phyloP scores from a whole-genome alignment of 2,113 vertebrate genomes.

The Gulo gulo region DNA sequence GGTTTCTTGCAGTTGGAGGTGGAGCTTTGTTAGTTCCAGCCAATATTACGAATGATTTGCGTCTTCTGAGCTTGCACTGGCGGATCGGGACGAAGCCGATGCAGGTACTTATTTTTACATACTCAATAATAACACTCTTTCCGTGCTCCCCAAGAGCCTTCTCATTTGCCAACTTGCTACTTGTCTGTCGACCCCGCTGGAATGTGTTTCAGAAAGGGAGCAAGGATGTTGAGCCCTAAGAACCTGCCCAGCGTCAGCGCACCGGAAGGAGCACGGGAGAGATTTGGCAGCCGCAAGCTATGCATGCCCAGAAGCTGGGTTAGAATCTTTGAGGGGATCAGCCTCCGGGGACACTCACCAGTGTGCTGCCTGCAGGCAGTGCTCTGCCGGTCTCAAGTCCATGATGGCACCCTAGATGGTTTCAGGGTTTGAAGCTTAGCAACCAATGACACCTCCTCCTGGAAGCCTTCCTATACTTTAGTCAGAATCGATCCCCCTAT shows the following conservation, averaged over 20 bases:
- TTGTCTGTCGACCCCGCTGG: accelerated
- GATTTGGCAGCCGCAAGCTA: accelerated
- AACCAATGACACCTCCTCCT: not conserved
- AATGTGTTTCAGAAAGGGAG: accelerated
- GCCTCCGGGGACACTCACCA: not conserved
- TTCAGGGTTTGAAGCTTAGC: not conserved
- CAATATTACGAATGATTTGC: not conserved
- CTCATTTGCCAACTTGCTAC: accelerated
- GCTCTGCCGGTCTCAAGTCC: accelerated
- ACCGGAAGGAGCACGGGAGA: accelerated
- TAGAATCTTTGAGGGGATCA: not conserved
- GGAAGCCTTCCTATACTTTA: not conserved
- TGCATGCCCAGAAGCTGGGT: not conserved
- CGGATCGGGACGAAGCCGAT: not conserved
- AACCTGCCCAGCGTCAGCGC: not conserved
- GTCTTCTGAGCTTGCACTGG: not conserved
- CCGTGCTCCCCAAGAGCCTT: accelerated
- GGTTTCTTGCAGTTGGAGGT: not conserved
- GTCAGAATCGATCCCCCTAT: not conserved
- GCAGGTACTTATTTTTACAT: accelerated
- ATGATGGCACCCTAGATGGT: accelerated
- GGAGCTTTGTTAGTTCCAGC: not conserved
- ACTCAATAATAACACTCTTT: accelerated
- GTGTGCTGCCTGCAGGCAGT: accelerated
- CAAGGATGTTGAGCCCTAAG: not conserved